Conservation (phyloP, 2,113 vertebrate genomes). For the Corvus hawaiiensis region DNA sequence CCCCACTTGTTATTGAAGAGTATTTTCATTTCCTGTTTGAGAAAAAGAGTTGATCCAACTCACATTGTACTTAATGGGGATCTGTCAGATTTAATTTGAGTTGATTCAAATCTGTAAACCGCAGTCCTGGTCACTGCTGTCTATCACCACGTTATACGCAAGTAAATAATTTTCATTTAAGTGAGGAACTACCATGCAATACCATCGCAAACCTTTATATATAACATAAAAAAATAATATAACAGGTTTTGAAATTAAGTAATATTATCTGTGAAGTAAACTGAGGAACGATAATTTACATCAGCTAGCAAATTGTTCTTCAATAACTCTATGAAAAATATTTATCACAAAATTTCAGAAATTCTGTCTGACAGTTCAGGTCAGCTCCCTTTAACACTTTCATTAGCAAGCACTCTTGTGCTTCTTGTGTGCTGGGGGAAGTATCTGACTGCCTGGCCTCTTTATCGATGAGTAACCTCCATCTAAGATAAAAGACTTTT, state of each 20-base stretch:
- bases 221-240: neutral
- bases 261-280: neutral
- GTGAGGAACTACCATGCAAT: neutral
- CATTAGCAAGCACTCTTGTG: neutral
- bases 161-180: neutral
- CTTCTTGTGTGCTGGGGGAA: neutral
- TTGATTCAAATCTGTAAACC: neutral
- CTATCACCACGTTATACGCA: neutral
- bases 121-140: neutral
- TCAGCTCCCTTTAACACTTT: neutral
- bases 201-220: neutral
- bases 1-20: neutral
- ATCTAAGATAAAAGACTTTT: neutral
- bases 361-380: neutral
- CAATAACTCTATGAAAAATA: neutral
- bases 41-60: neutral
- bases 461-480: neutral
- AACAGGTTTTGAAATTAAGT: neutral
- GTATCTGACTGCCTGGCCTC: neutral
- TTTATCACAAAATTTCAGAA: neutral
- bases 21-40: neutral
- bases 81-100: neutral
- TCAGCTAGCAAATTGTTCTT: neutral
- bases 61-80: neutral
- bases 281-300: neutral